Percentiles rank a stretch among this genome's conserved stretches.
These are phyloP conservation scores for Heliconius melpomene DNA, from an alignment of 1,140 invertebrate genomes.

Conservation along the genomic window DNA sequence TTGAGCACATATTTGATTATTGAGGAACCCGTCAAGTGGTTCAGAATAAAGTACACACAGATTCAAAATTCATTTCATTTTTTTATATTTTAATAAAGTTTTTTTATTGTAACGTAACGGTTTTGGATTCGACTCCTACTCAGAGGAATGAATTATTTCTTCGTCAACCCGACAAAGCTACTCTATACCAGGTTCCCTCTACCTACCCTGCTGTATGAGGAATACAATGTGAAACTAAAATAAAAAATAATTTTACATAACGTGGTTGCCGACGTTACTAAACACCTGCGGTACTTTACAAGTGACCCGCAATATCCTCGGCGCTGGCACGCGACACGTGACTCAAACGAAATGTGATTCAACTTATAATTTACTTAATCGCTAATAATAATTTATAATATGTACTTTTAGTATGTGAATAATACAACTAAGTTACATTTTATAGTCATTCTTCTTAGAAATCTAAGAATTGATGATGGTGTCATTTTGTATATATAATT, in stretches of 20 bases:
- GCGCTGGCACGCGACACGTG: slow-evolving; percentile 21
- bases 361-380: slow-evolving; percentile 37
- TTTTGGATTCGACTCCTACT: too few relatives aligned
- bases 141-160: too few relatives aligned
- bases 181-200: too few relatives aligned
- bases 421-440: neutral
- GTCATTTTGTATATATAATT: neutral
- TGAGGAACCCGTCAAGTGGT: too few relatives aligned
- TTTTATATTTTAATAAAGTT: too few relatives aligned
- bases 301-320: slow-evolving; percentile 28
- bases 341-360: slow-evolving; percentile 20
- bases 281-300: slow-evolving; percentile 24
- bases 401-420: slow-evolving; percentile 11
- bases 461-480: neutral
- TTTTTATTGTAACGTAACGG: too few relatives aligned
- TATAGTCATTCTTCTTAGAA: neutral
- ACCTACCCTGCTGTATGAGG: too few relatives aligned
- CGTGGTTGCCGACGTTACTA: slow-evolving; percentile 13
- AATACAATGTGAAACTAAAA: neutral
- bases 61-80: too few relatives aligned
- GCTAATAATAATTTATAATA: slow-evolving; percentile 23
- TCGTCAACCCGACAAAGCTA: too few relatives aligned
- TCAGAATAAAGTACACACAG: too few relatives aligned
- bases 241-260: neutral
- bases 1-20: too few relatives aligned